These are phyloP conservation scores for Trogon surrucura DNA, from an alignment of 2,113 vertebrate genomes.

Conservation along the genomic window DNA sequence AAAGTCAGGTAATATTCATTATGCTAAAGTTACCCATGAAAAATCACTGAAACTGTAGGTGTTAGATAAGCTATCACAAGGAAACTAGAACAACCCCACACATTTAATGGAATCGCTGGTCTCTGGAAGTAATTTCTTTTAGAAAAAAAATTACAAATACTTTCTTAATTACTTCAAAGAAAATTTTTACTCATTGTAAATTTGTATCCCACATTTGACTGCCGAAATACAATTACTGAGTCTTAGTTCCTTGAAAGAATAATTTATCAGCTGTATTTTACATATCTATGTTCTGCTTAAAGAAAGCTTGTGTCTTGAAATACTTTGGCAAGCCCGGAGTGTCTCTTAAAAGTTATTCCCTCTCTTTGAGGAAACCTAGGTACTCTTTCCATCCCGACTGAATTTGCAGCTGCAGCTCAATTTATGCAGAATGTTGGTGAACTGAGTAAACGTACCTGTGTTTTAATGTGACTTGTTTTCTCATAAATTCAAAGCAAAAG, in stretches of 20 bases:
- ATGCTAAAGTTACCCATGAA: not conserved
- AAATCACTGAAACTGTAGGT: constrained; percentile 37
- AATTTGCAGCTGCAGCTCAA: not conserved
- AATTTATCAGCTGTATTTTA: not conserved
- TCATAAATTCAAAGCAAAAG: not conserved
- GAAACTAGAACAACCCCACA: not conserved
- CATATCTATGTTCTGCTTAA: not conserved
- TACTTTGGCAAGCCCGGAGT: not conserved
- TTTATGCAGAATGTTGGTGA: not conserved
- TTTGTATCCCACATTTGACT: not conserved
- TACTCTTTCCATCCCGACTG: not conserved
- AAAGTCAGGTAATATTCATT: constrained; percentile 4
- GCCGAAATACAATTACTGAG: not conserved
- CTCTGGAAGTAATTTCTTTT: not conserved
- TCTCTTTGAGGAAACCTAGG: not conserved
- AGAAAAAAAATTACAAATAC: not conserved
- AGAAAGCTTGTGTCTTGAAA: not conserved
- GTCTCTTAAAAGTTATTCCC: not conserved
- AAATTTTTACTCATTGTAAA: not conserved
- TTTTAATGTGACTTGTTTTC: not conserved
- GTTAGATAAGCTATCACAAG: constrained; percentile 26
- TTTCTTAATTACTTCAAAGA: not conserved
- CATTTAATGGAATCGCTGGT: constrained; percentile 14
- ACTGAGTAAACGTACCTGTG: not conserved
- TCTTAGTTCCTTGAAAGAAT: constrained; percentile 12